phyloP scores from a whole-genome alignment of 2,888 invertebrate genomes.

The Caenorhabditis angaria region DNA sequence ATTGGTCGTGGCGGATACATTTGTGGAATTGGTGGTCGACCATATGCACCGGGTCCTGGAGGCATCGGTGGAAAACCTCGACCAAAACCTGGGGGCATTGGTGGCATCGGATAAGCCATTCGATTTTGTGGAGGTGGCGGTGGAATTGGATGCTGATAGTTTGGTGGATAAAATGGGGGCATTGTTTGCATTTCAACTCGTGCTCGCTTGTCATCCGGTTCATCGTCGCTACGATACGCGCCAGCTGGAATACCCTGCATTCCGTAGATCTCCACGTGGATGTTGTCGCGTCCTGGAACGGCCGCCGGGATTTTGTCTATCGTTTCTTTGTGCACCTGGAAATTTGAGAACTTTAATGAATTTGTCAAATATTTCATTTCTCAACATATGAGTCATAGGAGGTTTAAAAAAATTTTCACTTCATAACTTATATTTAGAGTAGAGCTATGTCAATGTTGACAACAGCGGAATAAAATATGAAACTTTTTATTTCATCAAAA shows the following conservation, averaged over 20 bases:
- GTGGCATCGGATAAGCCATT: conserved; percentile 35
- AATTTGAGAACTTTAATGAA: neutral
- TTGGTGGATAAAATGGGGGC: conserved; percentile 12
- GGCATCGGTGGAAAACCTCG: conserved; percentile 69
- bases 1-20: conserved; percentile 40
- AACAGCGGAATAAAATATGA: no score
- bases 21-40: conserved; percentile 45
- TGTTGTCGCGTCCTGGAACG: conserved; percentile 93
- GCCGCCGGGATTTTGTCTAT: conserved; percentile 99
- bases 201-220: conserved; percentile 37
- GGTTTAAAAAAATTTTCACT: no score
- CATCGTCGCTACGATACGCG: conserved; percentile 52
- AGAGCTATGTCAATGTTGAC: no score
- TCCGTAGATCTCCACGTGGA: conserved; percentile 99
- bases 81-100: conserved; percentile 40
- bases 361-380: neutral
- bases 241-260: conserved; percentile 99
- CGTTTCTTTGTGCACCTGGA: conserved; percentile 96
- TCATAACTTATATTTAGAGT: no score
- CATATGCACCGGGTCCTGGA: conserved; percentile 6
- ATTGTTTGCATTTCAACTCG: conserved; percentile 54
- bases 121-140: conserved; percentile 18
- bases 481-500: no score
- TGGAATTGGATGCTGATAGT: conserved; percentile 34
- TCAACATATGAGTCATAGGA: no score